These are phyloP conservation scores for Eudyptes chrysolophus DNA, from an alignment of 2,113 vertebrate genomes.

Conservation along the genomic window DNA sequence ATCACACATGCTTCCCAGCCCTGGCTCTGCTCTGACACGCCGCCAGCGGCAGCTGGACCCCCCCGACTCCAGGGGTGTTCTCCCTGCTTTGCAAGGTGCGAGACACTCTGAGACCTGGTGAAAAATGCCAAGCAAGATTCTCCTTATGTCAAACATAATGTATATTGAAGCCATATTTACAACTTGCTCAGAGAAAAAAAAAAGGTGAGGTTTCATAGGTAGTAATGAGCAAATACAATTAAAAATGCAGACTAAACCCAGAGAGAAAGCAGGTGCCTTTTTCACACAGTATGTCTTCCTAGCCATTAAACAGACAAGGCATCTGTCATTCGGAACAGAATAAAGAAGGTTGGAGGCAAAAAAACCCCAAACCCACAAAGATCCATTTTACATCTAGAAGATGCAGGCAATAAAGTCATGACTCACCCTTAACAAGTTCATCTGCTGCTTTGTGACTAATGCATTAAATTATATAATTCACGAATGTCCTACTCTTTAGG, in stretches of 20 bases:
- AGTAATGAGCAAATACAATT: not conserved
- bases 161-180: not conserved
- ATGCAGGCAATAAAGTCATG: not conserved
- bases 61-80: not conserved
- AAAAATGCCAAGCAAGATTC: not conserved
- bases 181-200: not conserved
- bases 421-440: slow-evolving; percentile 28
- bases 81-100: not conserved
- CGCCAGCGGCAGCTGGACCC: accelerated
- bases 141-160: not conserved
- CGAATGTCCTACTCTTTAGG: not conserved
- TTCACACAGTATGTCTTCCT: not conserved
- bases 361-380: not conserved
- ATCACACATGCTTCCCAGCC: not conserved
- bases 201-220: not conserved
- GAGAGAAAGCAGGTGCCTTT: not conserved
- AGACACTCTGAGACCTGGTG: not conserved
- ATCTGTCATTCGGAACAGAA: not conserved
- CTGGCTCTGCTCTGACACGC: accelerated
- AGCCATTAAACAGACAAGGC: not conserved
- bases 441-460: slow-evolving; percentile 16
- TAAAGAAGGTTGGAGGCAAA: not conserved
- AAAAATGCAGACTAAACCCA: not conserved
- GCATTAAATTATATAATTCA: slow-evolving; percentile 7
- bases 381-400: not conserved